Conservation (phyloP, 1,140 invertebrate species). For the Trachymyrmex cornetzi region DNA sequence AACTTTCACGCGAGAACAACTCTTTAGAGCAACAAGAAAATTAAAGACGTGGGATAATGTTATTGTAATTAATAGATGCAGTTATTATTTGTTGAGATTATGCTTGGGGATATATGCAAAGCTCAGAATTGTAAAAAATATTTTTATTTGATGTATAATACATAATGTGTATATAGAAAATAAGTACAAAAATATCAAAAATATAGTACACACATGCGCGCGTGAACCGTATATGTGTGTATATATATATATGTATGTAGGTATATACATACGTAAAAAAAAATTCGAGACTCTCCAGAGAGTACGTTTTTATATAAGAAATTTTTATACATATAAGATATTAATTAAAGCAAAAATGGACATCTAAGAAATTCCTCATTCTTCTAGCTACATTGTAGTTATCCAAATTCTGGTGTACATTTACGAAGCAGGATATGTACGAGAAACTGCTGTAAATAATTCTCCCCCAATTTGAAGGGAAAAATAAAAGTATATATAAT, state of each 20-base stretch:
- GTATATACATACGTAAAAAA: conserved; percentile 47
- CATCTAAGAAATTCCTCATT: conserved; percentile 50
- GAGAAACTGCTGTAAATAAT: neutral
- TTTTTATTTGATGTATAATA: conserved; percentile 55
- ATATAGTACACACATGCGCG: conserved; percentile 37
- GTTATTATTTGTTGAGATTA: neutral
- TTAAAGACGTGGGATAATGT: neutral
- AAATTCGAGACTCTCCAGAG: conserved; percentile 35
- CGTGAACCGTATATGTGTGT: conserved; percentile 23
- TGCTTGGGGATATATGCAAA: conserved; percentile 27
- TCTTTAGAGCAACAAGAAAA: neutral
- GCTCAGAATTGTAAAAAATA: conserved; percentile 57
- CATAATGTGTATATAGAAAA: conserved; percentile 26
- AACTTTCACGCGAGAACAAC: neutral
- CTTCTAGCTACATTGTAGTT: neutral
- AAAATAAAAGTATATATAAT: neutral
- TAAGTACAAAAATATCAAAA: conserved; percentile 55
- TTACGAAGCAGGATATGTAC: neutral
- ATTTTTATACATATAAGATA: neutral
- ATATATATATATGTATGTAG: conserved; percentile 16
- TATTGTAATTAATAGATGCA: neutral
- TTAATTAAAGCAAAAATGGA: conserved; percentile 31
- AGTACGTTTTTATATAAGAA: conserved; percentile 3
- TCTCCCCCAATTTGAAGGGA: neutral
- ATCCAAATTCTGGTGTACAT: neutral